Base-by-base conservation (phyloP, 1,140 invertebrate species). In the Druon quercuslanigerum region DNA sequence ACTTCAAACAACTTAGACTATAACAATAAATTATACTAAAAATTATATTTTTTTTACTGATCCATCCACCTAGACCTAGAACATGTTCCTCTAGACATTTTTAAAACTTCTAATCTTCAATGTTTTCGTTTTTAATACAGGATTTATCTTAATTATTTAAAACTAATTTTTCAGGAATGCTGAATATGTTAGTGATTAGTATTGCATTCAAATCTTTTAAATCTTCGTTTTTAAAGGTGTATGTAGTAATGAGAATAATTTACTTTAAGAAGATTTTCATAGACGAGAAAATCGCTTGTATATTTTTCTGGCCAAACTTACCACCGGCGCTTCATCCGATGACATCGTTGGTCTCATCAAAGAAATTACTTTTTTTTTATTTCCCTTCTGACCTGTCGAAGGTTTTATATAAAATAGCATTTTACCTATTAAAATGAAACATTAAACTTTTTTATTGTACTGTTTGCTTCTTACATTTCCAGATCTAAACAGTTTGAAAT, bases 271-370 rank as follows among this genome's bases (percentile, higher is more conserved):
- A 52, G 50, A 75, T 50, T 71, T 76, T 52, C 50, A 75, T 66
- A 13, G 66, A 75, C 77, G 71, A 72, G 60, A 76, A 17, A 81
- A 12, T 71, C 54, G 75, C 76, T 60, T 66, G 5, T 51, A 74
- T 76, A 56, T 81, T 82, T 80, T 79, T 84, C 77, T 76, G 78
- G 75, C 78, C 79, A 84, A 85, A 80, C 77, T 80, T 77, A 87
- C 86, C 86, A 71, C 85, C 25, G 57, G 13, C 25, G 72, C 77
- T 84, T 84, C 77, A 80, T 85, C 77, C 74, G 74, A 84, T 60
- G 71, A 73, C 73, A 77, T 86, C 82, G 85, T 87, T 87, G 84
- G 81, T 78, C 79, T 52, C 60, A 71, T 33, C 50, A 54, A 46
- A 57, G 51, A 57, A 57, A 71, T 9, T 46, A 70, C 51, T 54